phyloP scores from a whole-genome alignment of 2,888 invertebrate species.

The Lucinisca nassula region DNA sequence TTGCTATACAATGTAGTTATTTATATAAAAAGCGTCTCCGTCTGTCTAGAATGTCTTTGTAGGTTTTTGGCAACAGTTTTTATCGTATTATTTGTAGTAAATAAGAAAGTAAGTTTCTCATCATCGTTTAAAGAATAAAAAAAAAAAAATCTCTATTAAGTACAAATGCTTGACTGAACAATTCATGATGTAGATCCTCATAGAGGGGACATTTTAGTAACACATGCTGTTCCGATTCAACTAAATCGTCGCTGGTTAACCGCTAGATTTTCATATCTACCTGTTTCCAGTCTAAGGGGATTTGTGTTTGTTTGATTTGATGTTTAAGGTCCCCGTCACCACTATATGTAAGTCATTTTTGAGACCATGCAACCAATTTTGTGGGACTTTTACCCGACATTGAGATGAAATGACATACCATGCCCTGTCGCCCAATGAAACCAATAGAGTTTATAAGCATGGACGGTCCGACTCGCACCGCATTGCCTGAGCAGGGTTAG shows the following conservation, averaged over 20 bases:
- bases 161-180: neutral
- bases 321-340: no score
- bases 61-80: neutral
- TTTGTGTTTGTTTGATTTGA: no score
- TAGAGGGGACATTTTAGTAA: neutral
- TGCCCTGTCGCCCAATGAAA: no score
- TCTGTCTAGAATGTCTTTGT: neutral
- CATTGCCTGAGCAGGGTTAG: no score
- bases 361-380: no score
- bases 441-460: no score
- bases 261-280: neutral
- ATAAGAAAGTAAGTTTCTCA: neutral
- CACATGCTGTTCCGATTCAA: neutral
- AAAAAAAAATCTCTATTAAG: neutral
- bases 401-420: no score
- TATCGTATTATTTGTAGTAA: neutral
- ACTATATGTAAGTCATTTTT: no score
- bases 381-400: no score
- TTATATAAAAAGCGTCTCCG: neutral
- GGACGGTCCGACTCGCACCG: no score
- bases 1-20: neutral
- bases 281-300: neutral
- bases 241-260: neutral
- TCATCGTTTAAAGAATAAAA: neutral
- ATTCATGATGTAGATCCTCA: neutral